phyloP scores from a whole-genome alignment of 1,140 invertebrate genomes.

The Microplitis demolitor region DNA sequence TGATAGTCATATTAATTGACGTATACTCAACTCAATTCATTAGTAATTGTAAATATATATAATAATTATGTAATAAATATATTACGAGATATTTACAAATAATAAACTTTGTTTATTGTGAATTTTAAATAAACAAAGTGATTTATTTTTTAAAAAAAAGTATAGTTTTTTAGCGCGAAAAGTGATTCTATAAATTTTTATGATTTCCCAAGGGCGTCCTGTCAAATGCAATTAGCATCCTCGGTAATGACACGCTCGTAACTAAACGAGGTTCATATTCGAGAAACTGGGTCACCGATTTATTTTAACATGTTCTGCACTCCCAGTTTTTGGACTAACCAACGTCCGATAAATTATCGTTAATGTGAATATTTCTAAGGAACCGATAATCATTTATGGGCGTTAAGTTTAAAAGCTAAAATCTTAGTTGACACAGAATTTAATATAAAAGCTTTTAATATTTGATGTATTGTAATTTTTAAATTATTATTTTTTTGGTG shows the following conservation, averaged over 20 bases:
- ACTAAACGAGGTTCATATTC: conserved; percentile 9
- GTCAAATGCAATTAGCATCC: conserved; percentile 7
- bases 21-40: no score
- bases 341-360: conserved; percentile 3
- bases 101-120: no score
- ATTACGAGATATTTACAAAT: no score
- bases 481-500: no score
- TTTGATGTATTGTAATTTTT: no score
- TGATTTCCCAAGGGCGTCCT: background rate
- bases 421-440: background rate
- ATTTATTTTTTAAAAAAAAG: background rate
- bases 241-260: background rate
- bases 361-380: background rate
- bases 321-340: background rate
- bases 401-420: background rate
- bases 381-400: background rate
- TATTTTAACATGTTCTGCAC: background rate
- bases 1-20: no score
- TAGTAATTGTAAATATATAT: no score
- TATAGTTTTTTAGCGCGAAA: background rate
- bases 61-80: no score
- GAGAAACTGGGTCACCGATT: conserved; percentile 12
- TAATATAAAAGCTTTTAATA: no score
- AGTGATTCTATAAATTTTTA: background rate
- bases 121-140: background rate